Percentiles rank a stretch among this genome's conserved stretches.
Conservation (phyloP, 1,140 invertebrate genomes). For the Solenopsis fugax region DNA sequence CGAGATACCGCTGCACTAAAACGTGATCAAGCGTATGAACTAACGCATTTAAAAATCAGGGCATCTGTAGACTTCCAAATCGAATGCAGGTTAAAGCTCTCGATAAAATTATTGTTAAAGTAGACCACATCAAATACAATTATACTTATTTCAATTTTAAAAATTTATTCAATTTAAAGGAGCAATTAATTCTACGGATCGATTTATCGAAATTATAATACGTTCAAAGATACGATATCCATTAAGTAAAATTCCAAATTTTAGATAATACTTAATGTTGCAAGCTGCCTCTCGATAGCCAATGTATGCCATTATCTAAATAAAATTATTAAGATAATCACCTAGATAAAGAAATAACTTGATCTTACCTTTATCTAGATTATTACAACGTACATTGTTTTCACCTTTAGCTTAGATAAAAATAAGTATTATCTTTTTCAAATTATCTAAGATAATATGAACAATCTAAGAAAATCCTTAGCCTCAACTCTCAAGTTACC, state of each 20-base stretch:
- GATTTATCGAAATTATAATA: neutral
- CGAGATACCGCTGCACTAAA: neutral
- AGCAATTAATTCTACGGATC: neutral
- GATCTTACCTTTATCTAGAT: too few species aligned
- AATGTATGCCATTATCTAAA: too few species aligned
- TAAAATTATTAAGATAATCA: too few species aligned
- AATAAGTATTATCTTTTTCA: too few species aligned
- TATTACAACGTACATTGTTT: too few species aligned
- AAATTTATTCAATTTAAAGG: too few species aligned
- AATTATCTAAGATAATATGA: too few species aligned
- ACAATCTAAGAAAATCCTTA: too few species aligned
- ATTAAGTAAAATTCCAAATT: neutral
- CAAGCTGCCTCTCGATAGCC: neutral
- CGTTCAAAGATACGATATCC: neutral
- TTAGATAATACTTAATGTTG: neutral
- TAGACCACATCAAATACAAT: neutral
- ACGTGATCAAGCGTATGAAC: slow-evolving; percentile 1
- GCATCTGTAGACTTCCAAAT: neutral
- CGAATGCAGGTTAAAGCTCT: neutral
- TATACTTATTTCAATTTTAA: neutral
- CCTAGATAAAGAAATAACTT: too few species aligned
- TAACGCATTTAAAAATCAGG: neutral
- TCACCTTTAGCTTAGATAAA: too few species aligned
- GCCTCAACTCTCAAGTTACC: too few species aligned
- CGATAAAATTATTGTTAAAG: neutral